Evolutionary conservation across 2,113 vertebrate species (phyloP).

Genomic region (Ramphastos sulfuratus): DNA sequence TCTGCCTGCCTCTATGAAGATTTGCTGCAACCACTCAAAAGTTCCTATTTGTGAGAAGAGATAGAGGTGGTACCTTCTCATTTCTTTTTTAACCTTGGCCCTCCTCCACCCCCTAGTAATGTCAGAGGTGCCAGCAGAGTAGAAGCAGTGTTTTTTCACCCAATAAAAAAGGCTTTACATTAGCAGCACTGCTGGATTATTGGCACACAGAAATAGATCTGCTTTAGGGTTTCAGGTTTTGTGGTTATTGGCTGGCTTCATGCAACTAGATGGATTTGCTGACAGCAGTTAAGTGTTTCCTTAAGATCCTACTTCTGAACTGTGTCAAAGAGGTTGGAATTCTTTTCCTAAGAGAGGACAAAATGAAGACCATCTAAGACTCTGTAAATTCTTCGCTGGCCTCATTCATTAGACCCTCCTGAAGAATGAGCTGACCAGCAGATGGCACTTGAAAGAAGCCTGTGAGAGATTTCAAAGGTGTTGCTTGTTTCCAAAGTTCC

Average conservation of each 20-base stretch:
- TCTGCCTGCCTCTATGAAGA: background rate
- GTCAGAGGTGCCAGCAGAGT: slow-evolving; percentile 43
- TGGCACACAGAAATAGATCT: slow-evolving; percentile 12
- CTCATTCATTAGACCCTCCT: background rate
- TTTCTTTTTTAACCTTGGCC: slow-evolving; percentile 2
- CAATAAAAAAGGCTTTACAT: slow-evolving; percentile 30
- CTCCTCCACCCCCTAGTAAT: background rate
- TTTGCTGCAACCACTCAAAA: background rate
- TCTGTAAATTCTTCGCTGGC: slow-evolving; percentile 9
- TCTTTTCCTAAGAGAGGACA: background rate
- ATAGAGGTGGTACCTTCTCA: background rate
- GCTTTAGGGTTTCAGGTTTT: slow-evolving; percentile 39
- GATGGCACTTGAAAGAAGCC: slow-evolving; percentile 49
- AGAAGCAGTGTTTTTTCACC: slow-evolving; percentile 48
- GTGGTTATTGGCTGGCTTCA: slow-evolving; percentile 18
- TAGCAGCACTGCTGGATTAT: background rate
- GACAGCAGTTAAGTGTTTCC: background rate
- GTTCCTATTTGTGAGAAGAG: background rate
- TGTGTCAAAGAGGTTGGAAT: background rate
- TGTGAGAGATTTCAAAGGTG: background rate
- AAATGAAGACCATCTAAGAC: slow-evolving; percentile 7
- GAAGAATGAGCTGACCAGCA: slow-evolving; percentile 45
- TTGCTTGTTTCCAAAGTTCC: background rate
- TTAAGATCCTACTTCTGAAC: background rate
- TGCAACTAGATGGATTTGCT: slow-evolving; percentile 11